Evolutionary conservation across 2,113 vertebrate species (phyloP), one percentile per base, ranked within the genome.

Genomic region (Protobothrops flavoviridis): DNA sequence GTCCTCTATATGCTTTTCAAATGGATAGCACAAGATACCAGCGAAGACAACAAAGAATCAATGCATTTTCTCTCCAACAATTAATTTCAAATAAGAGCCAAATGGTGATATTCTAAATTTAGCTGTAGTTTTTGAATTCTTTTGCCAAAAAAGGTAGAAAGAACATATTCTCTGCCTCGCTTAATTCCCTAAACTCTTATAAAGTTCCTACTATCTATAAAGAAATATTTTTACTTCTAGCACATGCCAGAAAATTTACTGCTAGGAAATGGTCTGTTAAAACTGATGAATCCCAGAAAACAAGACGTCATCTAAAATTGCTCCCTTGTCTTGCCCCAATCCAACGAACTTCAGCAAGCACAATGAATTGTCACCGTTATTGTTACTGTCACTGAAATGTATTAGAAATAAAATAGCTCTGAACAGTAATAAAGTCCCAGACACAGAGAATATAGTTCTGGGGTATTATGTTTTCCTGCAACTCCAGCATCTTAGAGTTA

Each of bases 371-470:
- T 56, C 29, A 59, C 11, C 74, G 24, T 45, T 92, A 23, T 29
- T 90, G 56, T 0, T 89, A 56, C 89, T 69, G 93, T 0, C 45
- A 90, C 23, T 64, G 89, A 7, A 95, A 74, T 93, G 93, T 95
- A n/a, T 0, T 0, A 94, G 95, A 85, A 94, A 93, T 95, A 96
- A 96, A 95, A 74, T 88, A 1, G n/a, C 94, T 93, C 53, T 0
- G 93, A 94, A 94, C 55, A 26, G 3, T 43, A 64, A 95, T 96
- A 96, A 97, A 97, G 93, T 26, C 92, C 94, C 96, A 96, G 96
- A 95, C 95, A 64, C 52, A 56, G 90, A 91, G 94, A 95, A 93
- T 2, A 0, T 8, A 92, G 93, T 95, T 96, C 89, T 0, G 2
- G 92, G 94, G 95, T 94, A 96, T 91, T 94, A 95, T 94, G 92